phyloP scores from a whole-genome alignment of 2,797 vertebrate species.

The Ara ararauna region DNA sequence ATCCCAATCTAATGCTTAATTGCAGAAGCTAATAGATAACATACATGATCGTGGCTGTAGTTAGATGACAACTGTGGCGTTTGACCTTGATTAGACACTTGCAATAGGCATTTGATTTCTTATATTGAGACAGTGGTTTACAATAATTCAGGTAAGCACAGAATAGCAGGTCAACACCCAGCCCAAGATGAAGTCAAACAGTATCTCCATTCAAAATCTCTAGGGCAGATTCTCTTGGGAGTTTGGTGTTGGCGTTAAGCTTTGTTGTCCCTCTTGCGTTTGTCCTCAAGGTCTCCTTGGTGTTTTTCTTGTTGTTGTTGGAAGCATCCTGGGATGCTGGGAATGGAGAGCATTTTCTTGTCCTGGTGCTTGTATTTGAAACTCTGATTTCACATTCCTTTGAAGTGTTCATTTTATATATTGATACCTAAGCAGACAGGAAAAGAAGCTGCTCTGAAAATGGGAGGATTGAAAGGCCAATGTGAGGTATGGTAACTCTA shows the following conservation, averaged over 20 bases:
- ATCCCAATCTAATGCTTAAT: not conserved
- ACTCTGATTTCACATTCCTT: not conserved
- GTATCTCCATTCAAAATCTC: not conserved
- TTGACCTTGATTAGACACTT: not conserved
- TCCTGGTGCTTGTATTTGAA: accelerated
- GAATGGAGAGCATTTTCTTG: not conserved
- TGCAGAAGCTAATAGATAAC: not conserved
- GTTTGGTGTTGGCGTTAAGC: not conserved
- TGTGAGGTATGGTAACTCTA: accelerated
- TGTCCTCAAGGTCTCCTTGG: not conserved
- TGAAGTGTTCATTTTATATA: not conserved
- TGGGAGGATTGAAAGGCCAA: not conserved
- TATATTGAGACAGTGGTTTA: not conserved
- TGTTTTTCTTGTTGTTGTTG: not conserved
- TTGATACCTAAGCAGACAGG: not conserved
- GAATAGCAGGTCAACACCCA: not conserved
- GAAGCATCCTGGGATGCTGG: not conserved
- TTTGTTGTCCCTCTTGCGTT: not conserved
- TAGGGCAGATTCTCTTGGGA: not conserved
- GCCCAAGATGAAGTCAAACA: not conserved
- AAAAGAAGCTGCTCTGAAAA: not conserved
- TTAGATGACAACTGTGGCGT: accelerated
- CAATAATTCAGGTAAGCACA: not conserved
- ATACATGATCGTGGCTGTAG: accelerated
- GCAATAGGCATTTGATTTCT: not conserved